These are phyloP conservation scores for Calidris pugnax DNA, from an alignment of 2,113 vertebrate species.

Conservation along the genomic window DNA sequence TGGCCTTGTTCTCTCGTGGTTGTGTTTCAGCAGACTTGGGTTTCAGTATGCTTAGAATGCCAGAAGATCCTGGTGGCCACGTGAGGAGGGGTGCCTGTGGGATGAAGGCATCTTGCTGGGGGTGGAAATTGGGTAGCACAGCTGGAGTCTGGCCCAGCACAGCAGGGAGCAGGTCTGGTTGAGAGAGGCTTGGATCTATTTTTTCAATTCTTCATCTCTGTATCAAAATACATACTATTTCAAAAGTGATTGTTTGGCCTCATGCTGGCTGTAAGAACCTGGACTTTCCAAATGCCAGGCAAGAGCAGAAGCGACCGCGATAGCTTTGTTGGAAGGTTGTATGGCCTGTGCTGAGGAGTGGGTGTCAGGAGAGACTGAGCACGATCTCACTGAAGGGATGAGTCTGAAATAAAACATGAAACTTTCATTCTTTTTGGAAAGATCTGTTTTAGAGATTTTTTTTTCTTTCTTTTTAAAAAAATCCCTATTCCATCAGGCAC, in stretches of 20 bases:
- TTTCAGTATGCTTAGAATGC: background rate
- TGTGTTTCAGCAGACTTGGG: background rate
- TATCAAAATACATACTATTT: background rate
- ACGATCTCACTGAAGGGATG: background rate
- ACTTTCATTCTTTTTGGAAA: background rate
- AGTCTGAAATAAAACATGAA: conserved; percentile 35
- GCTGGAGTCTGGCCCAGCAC: background rate
- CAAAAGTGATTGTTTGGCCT: background rate
- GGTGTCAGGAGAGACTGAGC: background rate
- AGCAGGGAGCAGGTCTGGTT: background rate
- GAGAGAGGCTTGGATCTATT: background rate
- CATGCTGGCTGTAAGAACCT: background rate
- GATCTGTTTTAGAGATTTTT: conserved; percentile 29
- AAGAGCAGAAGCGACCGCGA: background rate
- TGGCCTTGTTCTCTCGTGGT: background rate
- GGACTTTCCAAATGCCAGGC: background rate
- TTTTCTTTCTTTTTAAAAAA: background rate
- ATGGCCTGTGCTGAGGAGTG: background rate
- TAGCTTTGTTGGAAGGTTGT: background rate
- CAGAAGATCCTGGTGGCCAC: background rate
- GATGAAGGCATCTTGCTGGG: accelerated
- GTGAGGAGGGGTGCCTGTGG: background rate
- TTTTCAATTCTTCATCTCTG: background rate
- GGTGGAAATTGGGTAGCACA: background rate
- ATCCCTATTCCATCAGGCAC: conserved; percentile 16